phyloP scores from a whole-genome alignment of 2,797 vertebrate species.

The Naso thynnoides region DNA sequence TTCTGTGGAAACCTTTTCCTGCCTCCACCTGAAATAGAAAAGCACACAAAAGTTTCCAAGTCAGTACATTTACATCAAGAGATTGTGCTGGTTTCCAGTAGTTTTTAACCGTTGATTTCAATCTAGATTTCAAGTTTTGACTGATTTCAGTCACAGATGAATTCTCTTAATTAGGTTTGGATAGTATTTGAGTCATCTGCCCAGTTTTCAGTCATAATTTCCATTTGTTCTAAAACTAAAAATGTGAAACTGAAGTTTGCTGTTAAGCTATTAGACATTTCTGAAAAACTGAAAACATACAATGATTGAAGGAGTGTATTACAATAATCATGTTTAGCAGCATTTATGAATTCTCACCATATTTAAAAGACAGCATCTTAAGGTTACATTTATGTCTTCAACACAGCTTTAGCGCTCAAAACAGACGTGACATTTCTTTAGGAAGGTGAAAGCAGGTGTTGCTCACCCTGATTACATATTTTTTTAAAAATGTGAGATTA shows the following conservation, averaged over 20 bases:
- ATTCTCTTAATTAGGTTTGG: conserved; percentile 17
- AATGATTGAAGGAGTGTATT: neutral
- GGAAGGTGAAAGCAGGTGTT: neutral
- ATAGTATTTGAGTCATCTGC: conserved; percentile 26
- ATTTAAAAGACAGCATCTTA: neutral
- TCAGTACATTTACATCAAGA: neutral
- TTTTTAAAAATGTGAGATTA: neutral
- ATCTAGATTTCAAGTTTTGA: neutral
- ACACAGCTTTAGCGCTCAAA: neutral
- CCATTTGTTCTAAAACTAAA: conserved; percentile 1
- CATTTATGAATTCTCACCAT: neutral
- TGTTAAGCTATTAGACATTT: neutral
- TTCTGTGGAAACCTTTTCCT: conserved; percentile 21
- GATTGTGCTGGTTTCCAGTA: neutral
- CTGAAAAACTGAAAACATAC: neutral
- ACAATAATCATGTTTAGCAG: neutral
- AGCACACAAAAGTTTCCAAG: neutral
- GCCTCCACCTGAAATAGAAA: conserved; percentile 65
- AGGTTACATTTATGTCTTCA: neutral
- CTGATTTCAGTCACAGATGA: conserved; percentile 6
- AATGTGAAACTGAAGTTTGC: neutral
- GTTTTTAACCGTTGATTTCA: neutral
- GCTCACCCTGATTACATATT: neutral
- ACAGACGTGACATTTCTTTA: neutral
- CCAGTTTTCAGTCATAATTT: neutral